A percentile compares a stretch with the other conserved stretches of the same genome.
Conservation (phyloP, 2,113 vertebrate genomes). For the Nannobrachium achirus region DNA sequence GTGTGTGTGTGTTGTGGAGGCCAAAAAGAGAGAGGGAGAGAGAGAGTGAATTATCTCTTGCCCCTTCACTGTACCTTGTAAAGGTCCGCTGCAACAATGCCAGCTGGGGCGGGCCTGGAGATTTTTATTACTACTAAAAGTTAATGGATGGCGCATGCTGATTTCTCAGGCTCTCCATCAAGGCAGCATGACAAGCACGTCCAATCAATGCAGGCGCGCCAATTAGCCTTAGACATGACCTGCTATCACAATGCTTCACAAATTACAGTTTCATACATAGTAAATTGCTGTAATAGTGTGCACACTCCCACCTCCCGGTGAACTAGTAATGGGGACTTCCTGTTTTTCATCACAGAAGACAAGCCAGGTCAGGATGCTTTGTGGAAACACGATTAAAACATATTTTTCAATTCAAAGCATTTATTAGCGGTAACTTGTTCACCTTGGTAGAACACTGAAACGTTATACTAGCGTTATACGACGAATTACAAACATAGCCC, state of each 20-base stretch:
- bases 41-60: neutral
- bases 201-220: conserved; percentile 31
- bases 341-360: neutral
- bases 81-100: conserved; percentile 12
- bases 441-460: neutral
- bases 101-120: neutral
- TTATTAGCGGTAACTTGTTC: neutral
- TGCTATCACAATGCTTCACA: conserved; percentile 2
- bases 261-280: conserved; percentile 12
- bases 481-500: too few relatives aligned
- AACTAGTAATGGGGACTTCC: neutral
- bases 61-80: neutral
- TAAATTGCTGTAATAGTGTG: conserved; percentile 5
- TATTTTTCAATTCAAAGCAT: neutral
- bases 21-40: too few relatives aligned
- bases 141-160: conserved; percentile 45
- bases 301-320: neutral
- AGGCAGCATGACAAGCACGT: conserved; percentile 32
- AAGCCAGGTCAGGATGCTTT: neutral
- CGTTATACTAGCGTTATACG: neutral
- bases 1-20: neutral
- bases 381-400: too few relatives aligned
- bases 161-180: conserved; percentile 27
- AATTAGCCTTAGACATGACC: conserved; percentile 37
- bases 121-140: conserved; percentile 34